Evolutionary conservation across 2,797 vertebrate genomes (phyloP).

Genomic region (Myiotriccus ornatus): DNA sequence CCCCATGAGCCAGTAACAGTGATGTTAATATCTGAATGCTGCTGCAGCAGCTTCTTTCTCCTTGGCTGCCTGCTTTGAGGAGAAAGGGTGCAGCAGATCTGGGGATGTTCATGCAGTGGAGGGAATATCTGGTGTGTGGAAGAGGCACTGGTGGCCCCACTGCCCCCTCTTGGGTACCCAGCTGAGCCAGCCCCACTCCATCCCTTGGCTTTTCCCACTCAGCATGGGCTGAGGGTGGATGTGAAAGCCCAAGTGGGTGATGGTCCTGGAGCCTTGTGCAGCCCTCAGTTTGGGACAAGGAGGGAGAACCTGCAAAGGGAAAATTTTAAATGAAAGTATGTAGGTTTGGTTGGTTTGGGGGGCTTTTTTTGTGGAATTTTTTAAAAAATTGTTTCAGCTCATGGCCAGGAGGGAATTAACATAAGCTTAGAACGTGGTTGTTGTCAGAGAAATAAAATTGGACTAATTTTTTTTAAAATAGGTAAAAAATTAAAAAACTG

Average conservation of each 20-base stretch:
- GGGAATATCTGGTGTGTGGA: background rate
- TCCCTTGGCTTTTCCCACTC: background rate
- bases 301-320: background rate
- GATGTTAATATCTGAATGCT: background rate
- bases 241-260: background rate
- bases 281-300: background rate
- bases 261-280: background rate
- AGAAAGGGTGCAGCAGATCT: background rate
- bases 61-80: background rate
- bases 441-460: background rate
- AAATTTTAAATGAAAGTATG: background rate
- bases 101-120: background rate
- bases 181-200: background rate
- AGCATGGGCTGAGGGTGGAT: background rate
- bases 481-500: background rate
- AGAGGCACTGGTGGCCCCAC: background rate
- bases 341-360: background rate
- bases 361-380: background rate
- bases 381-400: background rate
- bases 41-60: background rate
- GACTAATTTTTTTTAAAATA: background rate
- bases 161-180: background rate
- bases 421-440: background rate
- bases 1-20: fast-evolving
- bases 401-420: background rate